Evolutionary conservation across 2,113 vertebrate species (phyloP), one percentile per base, ranked within the genome.

Genomic region (Cyrtonyx montezumae): DNA sequence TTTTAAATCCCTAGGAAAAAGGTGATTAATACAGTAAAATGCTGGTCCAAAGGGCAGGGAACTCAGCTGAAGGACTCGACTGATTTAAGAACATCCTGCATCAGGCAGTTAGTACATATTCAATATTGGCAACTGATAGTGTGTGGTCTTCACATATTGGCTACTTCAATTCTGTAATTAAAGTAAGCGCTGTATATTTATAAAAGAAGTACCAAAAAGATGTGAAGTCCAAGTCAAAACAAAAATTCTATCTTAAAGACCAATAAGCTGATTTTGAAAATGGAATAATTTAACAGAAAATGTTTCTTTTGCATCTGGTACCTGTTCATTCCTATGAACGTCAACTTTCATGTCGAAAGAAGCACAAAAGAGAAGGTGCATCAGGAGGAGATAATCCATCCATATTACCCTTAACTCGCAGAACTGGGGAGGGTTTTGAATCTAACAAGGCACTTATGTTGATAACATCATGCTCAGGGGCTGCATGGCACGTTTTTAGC

Each of bases 61-160:
- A 89, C 49, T 89, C 63, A 79, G 16, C 82, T 45, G 76, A 92
- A 87, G 46, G 43, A 95, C 40, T 91, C 68, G 45, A 77, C 76
- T 92, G 91, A 90, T 93, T 79, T 86, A 88, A 82, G 86, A 45
- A n/a, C 0, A 0, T 17, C 89, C 59, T 79, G 25, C 34, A 83
- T 92, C 26, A 78, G 42, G n/a, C 26, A 76, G n/a, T 91, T 69
- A 74, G 68, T 85, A 77, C 88, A 69, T 92, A 87, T 83, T 94
- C 79, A 94, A 56, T 95, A 91, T 84, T 74, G 86, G 56, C 85
- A 89, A 94, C 40, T 82, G 82, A 75, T 78, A 88, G 48, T 91
- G 76, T 85, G 71, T 96, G 88, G 51, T 68, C 37, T 87, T 77
- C 28, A 48, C 70, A 22, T 25, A 51, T 67, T 36, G 51, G 63